phyloP scores from a whole-genome alignment of 2,113 vertebrate genomes.

The Asarcornis scutulata region DNA sequence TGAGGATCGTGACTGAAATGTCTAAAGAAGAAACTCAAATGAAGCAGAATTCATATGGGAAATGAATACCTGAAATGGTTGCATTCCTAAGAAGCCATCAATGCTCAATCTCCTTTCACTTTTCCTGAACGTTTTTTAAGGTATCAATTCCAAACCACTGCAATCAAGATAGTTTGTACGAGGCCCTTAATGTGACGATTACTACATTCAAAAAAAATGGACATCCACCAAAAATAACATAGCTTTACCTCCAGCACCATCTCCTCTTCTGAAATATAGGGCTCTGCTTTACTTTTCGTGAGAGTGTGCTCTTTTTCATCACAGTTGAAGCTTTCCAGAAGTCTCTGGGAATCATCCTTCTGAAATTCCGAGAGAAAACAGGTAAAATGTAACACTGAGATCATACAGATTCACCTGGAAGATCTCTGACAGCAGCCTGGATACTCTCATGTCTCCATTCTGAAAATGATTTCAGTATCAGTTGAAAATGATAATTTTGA shows the following conservation, averaged over 20 bases:
- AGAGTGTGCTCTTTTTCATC: neutral
- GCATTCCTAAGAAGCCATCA: neutral
- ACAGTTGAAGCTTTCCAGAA: slow-evolving; percentile 78
- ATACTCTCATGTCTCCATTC: neutral
- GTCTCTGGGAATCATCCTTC: slow-evolving; percentile 79
- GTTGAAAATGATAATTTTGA: neutral
- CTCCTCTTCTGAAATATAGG: neutral
- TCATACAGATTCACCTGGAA: neutral
- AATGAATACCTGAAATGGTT: neutral
- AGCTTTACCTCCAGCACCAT: slow-evolving; percentile 58
- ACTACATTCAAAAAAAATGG: neutral
- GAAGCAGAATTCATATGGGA: neutral
- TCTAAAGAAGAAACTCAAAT: neutral
- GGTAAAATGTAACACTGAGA: neutral
- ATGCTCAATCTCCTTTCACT: neutral
- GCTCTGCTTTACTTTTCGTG: slow-evolving; percentile 28
- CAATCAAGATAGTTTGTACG: neutral
- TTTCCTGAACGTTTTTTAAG: neutral
- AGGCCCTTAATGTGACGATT: neutral
- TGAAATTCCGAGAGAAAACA: slow-evolving; percentile 60
- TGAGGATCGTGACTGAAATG: neutral
- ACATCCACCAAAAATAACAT: neutral
- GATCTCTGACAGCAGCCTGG: neutral
- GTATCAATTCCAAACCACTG: neutral
- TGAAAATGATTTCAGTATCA: neutral